Percentiles rank a stretch among this genome's conserved stretches.
Conservation (phyloP, 1,140 invertebrate species). For the Adelges cooleyi region DNA sequence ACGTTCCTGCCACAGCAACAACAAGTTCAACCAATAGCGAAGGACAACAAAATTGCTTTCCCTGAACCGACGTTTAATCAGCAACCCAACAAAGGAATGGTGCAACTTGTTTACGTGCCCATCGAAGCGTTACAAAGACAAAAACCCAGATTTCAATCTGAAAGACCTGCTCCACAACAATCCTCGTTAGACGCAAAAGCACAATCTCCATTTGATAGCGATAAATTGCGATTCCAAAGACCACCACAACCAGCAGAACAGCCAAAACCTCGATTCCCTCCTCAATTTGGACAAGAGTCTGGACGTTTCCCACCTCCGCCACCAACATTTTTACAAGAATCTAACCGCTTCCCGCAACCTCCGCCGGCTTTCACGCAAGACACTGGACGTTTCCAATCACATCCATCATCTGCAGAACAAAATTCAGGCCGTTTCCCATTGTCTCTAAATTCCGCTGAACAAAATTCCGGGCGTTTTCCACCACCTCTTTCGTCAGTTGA, state of each 20-base stretch:
- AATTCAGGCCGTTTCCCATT: too few relatives aligned
- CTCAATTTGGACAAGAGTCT: neutral
- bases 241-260: slow-evolving; percentile 21
- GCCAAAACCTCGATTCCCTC: slow-evolving; percentile 19
- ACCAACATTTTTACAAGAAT: neutral
- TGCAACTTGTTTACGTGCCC: slow-evolving; percentile 67
- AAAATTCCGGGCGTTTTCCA: too few relatives aligned
- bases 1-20: slow-evolving; percentile 10
- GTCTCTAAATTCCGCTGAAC: too few relatives aligned
- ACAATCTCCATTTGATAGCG: slow-evolving; percentile 8
- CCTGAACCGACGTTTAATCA: slow-evolving; percentile 16
- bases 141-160: neutral
- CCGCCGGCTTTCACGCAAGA: neutral
- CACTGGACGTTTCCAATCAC: neutral
- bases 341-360: neutral
- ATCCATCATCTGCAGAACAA: neutral
- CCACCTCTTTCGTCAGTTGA: too few relatives aligned
- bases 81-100: slow-evolving; percentile 48
- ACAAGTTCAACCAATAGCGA: neutral
- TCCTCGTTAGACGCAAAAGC: neutral
- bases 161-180: neutral
- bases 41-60: slow-evolving; percentile 18
- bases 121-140: slow-evolving; percentile 52
- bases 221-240: slow-evolving; percentile 17
- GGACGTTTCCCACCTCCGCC: neutral